Evolutionary conservation across 2,888 invertebrate species (phyloP).

Genomic region (Phengaris arion): DNA sequence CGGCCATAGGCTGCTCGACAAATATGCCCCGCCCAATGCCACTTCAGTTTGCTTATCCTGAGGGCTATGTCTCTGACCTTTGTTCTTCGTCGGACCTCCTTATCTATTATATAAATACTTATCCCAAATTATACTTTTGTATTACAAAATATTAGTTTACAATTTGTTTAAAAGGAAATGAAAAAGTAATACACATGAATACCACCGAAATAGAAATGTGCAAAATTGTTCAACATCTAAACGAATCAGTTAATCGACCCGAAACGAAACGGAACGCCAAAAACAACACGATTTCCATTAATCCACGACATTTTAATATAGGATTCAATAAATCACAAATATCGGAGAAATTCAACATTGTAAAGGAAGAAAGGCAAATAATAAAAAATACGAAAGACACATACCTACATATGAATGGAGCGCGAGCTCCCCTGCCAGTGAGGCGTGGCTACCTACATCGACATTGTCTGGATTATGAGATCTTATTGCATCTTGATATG

Average conservation of each 20-base stretch:
- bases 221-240: background rate
- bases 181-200: too few relatives aligned
- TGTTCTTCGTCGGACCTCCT: too few relatives aligned
- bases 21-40: too few relatives aligned
- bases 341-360: conserved; percentile 26
- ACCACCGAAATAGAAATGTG: background rate
- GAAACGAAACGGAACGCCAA: background rate
- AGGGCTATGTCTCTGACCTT: too few relatives aligned
- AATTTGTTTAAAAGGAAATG: too few relatives aligned
- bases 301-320: conserved; percentile 22
- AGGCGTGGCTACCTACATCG: conserved; percentile 57
- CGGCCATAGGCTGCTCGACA: too few relatives aligned
- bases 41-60: too few relatives aligned
- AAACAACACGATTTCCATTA: background rate
- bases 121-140: too few relatives aligned
- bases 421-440: conserved; percentile 54
- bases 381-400: conserved; percentile 52
- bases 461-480: conserved; percentile 58
- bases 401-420: conserved; percentile 53
- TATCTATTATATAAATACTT: too few relatives aligned
- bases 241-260: background rate
- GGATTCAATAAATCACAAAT: conserved; percentile 27
- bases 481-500: conserved; percentile 51
- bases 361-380: conserved; percentile 50
- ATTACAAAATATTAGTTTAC: too few relatives aligned